These are phyloP conservation scores for Mastigias papua DNA, from an alignment of 30 jellyfish, hydroid and myxozoan species.

Conservation along the genomic window DNA sequence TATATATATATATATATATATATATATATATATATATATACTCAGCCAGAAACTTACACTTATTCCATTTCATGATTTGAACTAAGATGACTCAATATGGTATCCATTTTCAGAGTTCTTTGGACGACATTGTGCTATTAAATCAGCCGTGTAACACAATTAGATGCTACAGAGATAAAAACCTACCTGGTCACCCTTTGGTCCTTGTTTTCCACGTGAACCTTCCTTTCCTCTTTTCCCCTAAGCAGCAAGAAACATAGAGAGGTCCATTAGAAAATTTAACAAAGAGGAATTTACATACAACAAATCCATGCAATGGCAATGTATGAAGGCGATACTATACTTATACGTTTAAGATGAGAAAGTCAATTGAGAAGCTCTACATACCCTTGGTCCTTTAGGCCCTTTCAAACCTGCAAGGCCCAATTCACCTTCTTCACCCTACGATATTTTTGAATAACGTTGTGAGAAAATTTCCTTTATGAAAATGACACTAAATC, in stretches of 20 bases:
- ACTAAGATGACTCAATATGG: not conserved
- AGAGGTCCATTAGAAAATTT: not conserved
- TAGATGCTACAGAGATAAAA: not conserved
- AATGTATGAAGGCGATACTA: too few relatives aligned
- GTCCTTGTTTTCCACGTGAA: constrained; percentile 33
- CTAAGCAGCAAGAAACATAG: not conserved
- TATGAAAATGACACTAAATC: too few relatives aligned
- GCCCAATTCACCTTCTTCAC: constrained; percentile 4
- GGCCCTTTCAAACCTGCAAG: constrained; percentile 16
- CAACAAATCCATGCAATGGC: not conserved
- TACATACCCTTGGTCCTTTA: constrained; percentile 17
- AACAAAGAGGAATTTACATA: too few relatives aligned
- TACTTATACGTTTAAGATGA: not conserved
- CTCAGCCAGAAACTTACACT: not conserved
- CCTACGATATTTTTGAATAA: not conserved
- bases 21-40: too few relatives aligned
- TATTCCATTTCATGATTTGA: not conserved
- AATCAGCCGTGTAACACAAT: not conserved
- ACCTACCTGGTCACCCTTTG: constrained; percentile 42
- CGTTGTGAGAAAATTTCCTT: too few relatives aligned
- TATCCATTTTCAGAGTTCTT: too few relatives aligned
- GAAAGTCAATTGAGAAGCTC: not conserved
- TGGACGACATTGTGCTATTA: not conserved
- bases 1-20: too few relatives aligned
- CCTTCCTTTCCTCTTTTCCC: constrained; percentile 68